These are phyloP conservation scores for Aspiorhynchus laticeps DNA, from an alignment of 2,113 vertebrate genomes.

Conservation along the genomic window DNA sequence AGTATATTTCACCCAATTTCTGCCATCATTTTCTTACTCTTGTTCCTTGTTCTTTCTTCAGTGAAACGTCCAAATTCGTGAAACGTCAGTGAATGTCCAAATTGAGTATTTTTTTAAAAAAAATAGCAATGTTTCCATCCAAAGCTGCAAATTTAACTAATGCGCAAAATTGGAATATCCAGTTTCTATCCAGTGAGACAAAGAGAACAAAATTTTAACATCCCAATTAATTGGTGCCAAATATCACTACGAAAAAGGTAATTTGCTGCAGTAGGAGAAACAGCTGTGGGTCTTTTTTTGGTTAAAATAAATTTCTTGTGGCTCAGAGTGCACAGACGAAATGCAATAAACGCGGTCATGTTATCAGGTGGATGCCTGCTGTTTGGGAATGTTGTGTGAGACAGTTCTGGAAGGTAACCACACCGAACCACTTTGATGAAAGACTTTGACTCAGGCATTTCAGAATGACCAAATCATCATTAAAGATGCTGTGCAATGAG, in stretches of 20 bases:
- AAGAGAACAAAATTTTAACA: neutral
- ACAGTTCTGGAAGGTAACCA: neutral
- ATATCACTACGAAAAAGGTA: neutral
- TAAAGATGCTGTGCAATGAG: neutral
- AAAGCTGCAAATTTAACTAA: neutral
- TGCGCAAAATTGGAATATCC: neutral
- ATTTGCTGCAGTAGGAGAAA: neutral
- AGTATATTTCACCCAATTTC: neutral
- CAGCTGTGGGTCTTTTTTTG: too few relatives aligned
- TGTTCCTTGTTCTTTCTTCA: neutral
- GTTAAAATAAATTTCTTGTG: too few relatives aligned
- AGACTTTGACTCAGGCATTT: too few relatives aligned
- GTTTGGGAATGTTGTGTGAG: neutral
- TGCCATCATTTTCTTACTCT: neutral
- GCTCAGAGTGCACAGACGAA: too few relatives aligned
- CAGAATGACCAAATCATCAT: too few relatives aligned
- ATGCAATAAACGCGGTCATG: neutral
- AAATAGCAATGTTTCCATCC: neutral
- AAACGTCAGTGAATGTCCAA: neutral
- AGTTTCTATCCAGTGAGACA: too few relatives aligned
- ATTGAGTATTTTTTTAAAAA: neutral
- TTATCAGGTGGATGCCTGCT: neutral
- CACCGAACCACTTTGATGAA: neutral
- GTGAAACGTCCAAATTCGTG: neutral
- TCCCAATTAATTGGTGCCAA: neutral